Percentiles rank a stretch among this genome's conserved stretches.
phyloP scores from a whole-genome alignment of 2,888 invertebrate genomes.

The Chrysina gloriosa region DNA sequence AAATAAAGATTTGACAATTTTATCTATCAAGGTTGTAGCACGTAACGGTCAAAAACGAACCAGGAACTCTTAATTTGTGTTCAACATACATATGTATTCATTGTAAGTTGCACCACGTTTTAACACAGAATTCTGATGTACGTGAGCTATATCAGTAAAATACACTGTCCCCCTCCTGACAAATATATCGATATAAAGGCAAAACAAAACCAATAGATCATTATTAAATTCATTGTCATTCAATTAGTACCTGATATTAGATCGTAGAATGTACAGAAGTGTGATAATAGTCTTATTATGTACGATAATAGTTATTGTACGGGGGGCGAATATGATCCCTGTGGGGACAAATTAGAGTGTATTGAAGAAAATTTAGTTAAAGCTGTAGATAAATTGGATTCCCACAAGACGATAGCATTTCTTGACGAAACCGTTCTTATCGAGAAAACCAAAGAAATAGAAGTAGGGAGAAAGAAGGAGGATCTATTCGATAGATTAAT shows the following conservation, averaged over 20 bases:
- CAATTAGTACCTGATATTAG: slow-evolving; percentile 35
- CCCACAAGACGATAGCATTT: slow-evolving; percentile 61
- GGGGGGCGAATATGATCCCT: slow-evolving; percentile 48
- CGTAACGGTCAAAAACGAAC: neutral
- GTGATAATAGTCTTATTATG: slow-evolving; percentile 39
- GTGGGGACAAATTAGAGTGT: slow-evolving; percentile 58
- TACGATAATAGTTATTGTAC: neutral
- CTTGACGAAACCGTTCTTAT: slow-evolving; percentile 62
- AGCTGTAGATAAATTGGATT: slow-evolving; percentile 66
- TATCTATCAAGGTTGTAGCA: too few relatives aligned
- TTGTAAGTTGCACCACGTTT: slow-evolving; percentile 58
- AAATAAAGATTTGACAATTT: too few relatives aligned
- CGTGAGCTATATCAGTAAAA: slow-evolving; percentile 56
- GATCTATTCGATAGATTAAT: slow-evolving; percentile 66
- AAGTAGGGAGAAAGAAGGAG: slow-evolving; percentile 58
- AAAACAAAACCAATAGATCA: slow-evolving; percentile 39
- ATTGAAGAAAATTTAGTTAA: slow-evolving; percentile 65
- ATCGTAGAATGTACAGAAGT: slow-evolving; percentile 48
- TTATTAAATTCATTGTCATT: slow-evolving; percentile 38
- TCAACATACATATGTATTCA: slow-evolving; percentile 49
- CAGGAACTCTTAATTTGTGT: neutral
- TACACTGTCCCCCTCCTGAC: slow-evolving; percentile 49
- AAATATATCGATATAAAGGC: slow-evolving; percentile 50
- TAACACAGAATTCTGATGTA: slow-evolving; percentile 57
- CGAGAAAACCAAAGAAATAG: slow-evolving; percentile 61